Percentiles rank a stretch among this genome's conserved stretches.
Conservation (phyloP, 1,140 invertebrate species). For the Cydia splendana region DNA sequence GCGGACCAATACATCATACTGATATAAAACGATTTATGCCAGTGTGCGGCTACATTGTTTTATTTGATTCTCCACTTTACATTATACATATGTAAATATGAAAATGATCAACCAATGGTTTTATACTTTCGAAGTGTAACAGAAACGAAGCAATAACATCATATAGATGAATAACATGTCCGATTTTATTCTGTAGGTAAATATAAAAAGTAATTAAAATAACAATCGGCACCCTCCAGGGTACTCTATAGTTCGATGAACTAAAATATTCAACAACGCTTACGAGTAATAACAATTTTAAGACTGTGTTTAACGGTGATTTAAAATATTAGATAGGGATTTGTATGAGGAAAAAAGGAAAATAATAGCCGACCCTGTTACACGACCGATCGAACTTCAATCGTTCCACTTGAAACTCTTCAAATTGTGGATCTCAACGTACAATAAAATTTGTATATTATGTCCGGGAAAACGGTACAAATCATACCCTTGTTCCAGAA, state of each 20-base stretch:
- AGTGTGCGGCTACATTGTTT: constrained; percentile 35
- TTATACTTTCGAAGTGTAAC: background rate
- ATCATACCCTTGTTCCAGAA: constrained; percentile 3
- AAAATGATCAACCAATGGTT: background rate
- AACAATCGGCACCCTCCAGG: constrained; percentile 42
- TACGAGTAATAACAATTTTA: constrained; percentile 52
- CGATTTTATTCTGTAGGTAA: constrained; percentile 35
- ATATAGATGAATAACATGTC: constrained; percentile 42
- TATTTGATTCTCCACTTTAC: constrained; percentile 36
- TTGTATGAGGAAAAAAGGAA: constrained; percentile 33
- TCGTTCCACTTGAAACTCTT: constrained; percentile 44
- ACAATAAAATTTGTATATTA: constrained; percentile 10
- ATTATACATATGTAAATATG: background rate
- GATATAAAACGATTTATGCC: constrained; percentile 40
- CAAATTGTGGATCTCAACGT: constrained; percentile 20
- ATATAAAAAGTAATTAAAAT: constrained; percentile 45
- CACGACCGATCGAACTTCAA: constrained; percentile 49
- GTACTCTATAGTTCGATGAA: constrained; percentile 37
- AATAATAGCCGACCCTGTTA: constrained; percentile 46
- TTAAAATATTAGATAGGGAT: constrained; percentile 42
- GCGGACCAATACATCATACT: constrained; percentile 39
- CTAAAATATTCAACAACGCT: constrained; percentile 47
- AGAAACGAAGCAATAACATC: constrained; percentile 37
- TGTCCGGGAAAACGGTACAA: constrained; percentile 10
- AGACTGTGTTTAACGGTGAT: constrained; percentile 42